These are phyloP conservation scores for Xylota segnis DNA, from an alignment of 2,888 invertebrate genomes.

Conservation along the genomic window DNA sequence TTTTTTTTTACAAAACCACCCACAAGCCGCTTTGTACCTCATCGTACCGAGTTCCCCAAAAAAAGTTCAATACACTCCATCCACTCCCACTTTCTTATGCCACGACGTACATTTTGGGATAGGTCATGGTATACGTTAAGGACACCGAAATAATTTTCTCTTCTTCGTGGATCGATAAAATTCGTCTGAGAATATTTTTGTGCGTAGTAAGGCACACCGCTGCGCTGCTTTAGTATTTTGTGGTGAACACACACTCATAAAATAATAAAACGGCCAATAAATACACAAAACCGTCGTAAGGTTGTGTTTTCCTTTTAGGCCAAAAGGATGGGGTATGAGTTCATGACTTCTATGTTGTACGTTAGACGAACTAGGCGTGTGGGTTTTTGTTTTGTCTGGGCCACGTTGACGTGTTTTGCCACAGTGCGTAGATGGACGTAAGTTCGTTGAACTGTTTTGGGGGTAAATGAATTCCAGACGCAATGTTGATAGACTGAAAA, in stretches of 20 bases:
- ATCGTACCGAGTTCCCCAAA: not conserved
- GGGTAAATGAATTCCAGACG: slow-evolving; percentile 21
- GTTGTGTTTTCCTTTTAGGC: slow-evolving; percentile 33
- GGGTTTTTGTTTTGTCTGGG: slow-evolving; percentile 67
- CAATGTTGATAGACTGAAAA: slow-evolving; percentile 65
- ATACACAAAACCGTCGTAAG: slow-evolving; percentile 29
- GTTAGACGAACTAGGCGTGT: slow-evolving; percentile 24
- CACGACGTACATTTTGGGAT: slow-evolving; percentile 51
- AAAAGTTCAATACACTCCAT: not conserved
- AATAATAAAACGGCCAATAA: slow-evolving; percentile 48
- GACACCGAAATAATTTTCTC: slow-evolving; percentile 63
- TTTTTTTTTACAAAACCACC: not conserved
- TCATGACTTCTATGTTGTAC: slow-evolving; percentile 54
- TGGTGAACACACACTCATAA: slow-evolving; percentile 33
- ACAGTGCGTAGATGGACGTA: slow-evolving; percentile 56
- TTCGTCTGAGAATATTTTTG: slow-evolving; percentile 72
- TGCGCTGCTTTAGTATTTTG: slow-evolving; percentile 24
- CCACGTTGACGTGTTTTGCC: slow-evolving; percentile 37
- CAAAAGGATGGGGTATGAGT: slow-evolving; percentile 25
- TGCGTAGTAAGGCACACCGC: slow-evolving; percentile 46
- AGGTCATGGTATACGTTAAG: slow-evolving; percentile 70
- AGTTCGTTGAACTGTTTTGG: slow-evolving; percentile 66
- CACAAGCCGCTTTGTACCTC: not conserved
- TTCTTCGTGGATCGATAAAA: slow-evolving; percentile 71
- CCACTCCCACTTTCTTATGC: slow-evolving; percentile 24